Evolutionary conservation across 2,113 vertebrate genomes (phyloP).

Genomic region (Nymphicus hollandicus): DNA sequence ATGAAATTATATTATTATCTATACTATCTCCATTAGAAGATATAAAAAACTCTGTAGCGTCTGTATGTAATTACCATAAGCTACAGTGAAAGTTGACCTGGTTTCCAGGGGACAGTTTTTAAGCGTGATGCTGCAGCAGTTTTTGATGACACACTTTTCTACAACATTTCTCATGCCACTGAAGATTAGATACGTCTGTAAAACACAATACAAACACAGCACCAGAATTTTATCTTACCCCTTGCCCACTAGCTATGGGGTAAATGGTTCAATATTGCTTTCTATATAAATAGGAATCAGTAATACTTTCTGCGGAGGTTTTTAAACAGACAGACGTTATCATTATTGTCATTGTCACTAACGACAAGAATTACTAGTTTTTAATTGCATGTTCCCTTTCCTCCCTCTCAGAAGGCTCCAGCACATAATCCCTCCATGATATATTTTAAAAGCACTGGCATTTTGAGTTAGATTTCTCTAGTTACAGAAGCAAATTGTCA

Average conservation of each 20-base stretch:
- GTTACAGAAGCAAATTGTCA: not conserved
- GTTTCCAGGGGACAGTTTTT: slow-evolving; percentile 67
- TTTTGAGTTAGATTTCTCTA: not conserved
- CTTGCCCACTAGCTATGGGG: slow-evolving; percentile 51
- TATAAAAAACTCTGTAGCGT: slow-evolving; percentile 26
- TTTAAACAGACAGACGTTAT: not conserved
- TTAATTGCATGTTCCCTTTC: slow-evolving; percentile 36
- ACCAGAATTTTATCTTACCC: slow-evolving; percentile 65
- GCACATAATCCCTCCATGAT: not conserved
- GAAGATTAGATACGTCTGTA: slow-evolving; percentile 67
- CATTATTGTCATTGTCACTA: not conserved
- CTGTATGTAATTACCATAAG: slow-evolving; percentile 53
- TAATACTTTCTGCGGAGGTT: not conserved
- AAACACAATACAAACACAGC: slow-evolving; percentile 67
- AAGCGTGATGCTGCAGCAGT: slow-evolving; percentile 64
- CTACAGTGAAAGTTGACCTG: slow-evolving; percentile 61
- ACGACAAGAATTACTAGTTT: not conserved
- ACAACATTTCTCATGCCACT: slow-evolving; percentile 61
- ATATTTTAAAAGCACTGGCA: slow-evolving; percentile 16
- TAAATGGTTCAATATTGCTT: slow-evolving; percentile 52
- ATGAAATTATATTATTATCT: slow-evolving; percentile 61
- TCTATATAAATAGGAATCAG: slow-evolving; percentile 37
- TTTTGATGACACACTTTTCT: slow-evolving; percentile 59
- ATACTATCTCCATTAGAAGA: slow-evolving; percentile 54
- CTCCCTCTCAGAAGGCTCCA: not conserved